phyloP scores from a whole-genome alignment of 2,113 vertebrate genomes.

The Penelope pileata region DNA sequence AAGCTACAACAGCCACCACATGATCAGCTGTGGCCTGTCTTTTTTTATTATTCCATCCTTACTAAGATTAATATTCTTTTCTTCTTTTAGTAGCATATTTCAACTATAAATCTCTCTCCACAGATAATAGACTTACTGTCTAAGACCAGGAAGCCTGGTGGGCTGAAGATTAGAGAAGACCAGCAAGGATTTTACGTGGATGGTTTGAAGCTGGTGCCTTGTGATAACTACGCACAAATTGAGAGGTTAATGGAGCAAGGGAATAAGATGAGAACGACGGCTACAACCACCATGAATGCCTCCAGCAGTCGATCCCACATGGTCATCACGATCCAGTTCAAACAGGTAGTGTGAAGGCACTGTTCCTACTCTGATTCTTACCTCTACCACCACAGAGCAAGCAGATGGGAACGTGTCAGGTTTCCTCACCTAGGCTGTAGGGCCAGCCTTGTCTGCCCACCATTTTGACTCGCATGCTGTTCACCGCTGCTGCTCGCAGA shows the following conservation, averaged over 20 bases:
- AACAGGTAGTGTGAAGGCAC: slow-evolving; percentile 74
- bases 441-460: background rate
- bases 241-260: slow-evolving; percentile 89
- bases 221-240: slow-evolving; percentile 81
- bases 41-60: background rate
- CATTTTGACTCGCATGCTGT: background rate
- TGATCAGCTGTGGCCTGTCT: background rate
- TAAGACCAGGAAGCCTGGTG: slow-evolving; percentile 75
- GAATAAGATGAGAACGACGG: slow-evolving; percentile 84
- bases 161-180: slow-evolving; percentile 86
- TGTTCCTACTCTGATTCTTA: no score
- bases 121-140: slow-evolving; percentile 88
- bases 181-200: slow-evolving; percentile 90
- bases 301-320: slow-evolving; percentile 91
- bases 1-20: background rate
- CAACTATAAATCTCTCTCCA: background rate
- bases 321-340: slow-evolving; percentile 87
- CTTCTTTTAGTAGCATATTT: background rate
- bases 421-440: background rate
- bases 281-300: slow-evolving; percentile 85
- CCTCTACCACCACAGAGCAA: no score
- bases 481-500: background rate
- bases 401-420: background rate
- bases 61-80: background rate
- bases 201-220: slow-evolving; percentile 83